Percentiles rank a stretch among this genome's conserved stretches.
phyloP scores from a whole-genome alignment of 2,797 vertebrate species.

The Labeo calbasu region DNA sequence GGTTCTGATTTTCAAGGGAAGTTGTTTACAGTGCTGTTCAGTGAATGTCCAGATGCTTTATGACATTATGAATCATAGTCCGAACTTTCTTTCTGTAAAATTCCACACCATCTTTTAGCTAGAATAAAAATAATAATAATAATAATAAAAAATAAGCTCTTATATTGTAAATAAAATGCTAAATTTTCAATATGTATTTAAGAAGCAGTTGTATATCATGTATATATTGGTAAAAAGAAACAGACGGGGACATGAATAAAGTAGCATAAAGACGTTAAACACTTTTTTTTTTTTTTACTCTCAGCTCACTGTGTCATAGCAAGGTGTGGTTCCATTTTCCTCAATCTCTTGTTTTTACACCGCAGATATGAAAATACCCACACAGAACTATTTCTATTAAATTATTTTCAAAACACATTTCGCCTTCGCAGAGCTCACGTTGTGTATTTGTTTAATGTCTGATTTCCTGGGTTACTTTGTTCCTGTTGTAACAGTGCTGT shows the following conservation, averaged over 20 bases:
- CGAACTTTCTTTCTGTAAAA: slow-evolving; percentile 11
- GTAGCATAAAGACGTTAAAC: slow-evolving; percentile 24
- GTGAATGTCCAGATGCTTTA: slow-evolving; percentile 35
- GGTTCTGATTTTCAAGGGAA: slow-evolving; percentile 35
- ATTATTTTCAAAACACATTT: slow-evolving; percentile 58
- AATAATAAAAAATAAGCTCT: slow-evolving; percentile 76
- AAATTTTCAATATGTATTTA: slow-evolving; percentile 79
- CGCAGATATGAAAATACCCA: slow-evolving; percentile 37
- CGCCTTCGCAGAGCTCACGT: slow-evolving; percentile 17
- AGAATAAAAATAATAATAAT: not conserved
- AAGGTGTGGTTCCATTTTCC: slow-evolving; percentile 10
- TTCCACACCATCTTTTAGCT: slow-evolving; percentile 21
- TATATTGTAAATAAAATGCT: slow-evolving; percentile 83
- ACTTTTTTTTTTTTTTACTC: not conserved
- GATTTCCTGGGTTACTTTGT: slow-evolving; percentile 63
- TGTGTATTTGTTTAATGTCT: slow-evolving; percentile 39
- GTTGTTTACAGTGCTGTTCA: slow-evolving; percentile 46
- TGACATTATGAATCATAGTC: slow-evolving; percentile 24
- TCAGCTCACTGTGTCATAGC: slow-evolving; percentile 1
- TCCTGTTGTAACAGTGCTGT: slow-evolving; percentile 61
- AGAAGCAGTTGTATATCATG: slow-evolving; percentile 81
- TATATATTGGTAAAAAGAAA: slow-evolving; percentile 71
- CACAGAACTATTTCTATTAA: slow-evolving; percentile 57
- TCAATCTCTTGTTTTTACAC: slow-evolving; percentile 37
- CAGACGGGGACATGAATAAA: slow-evolving; percentile 33